Evolutionary conservation across 1,140 invertebrate genomes (phyloP).

Genomic region (Pseudoatta argentina): DNA sequence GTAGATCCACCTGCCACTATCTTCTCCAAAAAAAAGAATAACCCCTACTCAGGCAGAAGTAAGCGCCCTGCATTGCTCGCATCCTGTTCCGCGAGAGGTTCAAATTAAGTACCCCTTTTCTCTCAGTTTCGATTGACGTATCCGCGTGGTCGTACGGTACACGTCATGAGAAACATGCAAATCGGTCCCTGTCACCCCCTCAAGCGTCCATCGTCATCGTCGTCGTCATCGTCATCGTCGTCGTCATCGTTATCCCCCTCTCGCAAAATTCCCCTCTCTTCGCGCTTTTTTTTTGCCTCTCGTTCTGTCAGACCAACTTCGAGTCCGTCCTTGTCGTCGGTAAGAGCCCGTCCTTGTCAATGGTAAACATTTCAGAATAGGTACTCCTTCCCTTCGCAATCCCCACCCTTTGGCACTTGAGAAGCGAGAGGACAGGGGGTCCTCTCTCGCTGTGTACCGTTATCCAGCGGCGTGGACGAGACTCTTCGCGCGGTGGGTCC

Average conservation of each 20-base stretch:
- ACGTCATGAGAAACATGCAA: slow-evolving; percentile 80
- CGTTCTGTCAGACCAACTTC: too few species aligned
- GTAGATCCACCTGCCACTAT: slow-evolving; percentile 8
- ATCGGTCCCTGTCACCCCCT: slow-evolving; percentile 48
- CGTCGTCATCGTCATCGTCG: not conserved
- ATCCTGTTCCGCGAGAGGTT: slow-evolving; percentile 39
- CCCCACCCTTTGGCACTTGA: not conserved
- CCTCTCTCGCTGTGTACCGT: slow-evolving; percentile 80
- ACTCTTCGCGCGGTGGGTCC: not conserved
- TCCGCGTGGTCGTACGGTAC: slow-evolving; percentile 74
- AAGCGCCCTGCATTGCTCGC: slow-evolving; percentile 8
- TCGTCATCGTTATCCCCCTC: not conserved
- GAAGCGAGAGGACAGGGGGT: slow-evolving; percentile 50
- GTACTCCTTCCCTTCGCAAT: not conserved
- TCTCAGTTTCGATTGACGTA: slow-evolving; percentile 72
- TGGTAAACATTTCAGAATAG: slow-evolving; percentile 58
- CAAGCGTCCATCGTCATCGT: slow-evolving; percentile 1
- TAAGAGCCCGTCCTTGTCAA: slow-evolving; percentile 82
- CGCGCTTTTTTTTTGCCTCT: too few species aligned
- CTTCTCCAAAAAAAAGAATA: too few species aligned
- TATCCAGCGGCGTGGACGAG: slow-evolving; percentile 81
- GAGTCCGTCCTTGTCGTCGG: too few species aligned
- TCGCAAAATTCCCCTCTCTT: not conserved
- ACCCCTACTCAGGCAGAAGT: not conserved
- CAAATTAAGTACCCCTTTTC: slow-evolving; percentile 31